phyloP scores from a whole-genome alignment of 2,888 invertebrate genomes.

The Drosophila leonis region DNA sequence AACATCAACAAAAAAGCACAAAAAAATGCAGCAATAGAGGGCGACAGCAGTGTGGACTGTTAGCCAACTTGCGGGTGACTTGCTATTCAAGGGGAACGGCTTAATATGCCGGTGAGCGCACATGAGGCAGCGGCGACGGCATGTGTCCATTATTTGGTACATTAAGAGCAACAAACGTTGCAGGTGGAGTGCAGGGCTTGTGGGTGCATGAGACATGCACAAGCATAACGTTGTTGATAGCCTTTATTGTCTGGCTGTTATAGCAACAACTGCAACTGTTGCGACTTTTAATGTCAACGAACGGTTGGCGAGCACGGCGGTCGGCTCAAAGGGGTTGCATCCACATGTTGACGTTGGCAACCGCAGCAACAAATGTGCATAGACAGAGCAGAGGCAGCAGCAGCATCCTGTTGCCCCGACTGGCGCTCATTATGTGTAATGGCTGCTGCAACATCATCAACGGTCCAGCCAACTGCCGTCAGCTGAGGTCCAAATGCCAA shows the following conservation, averaged over 20 bases:
- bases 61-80: conserved; percentile 27
- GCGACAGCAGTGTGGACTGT: background rate
- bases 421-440: conserved; percentile 77
- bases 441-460: conserved; percentile 51
- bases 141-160: conserved; percentile 68
- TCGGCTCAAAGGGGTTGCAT: background rate
- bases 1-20: conserved; percentile 36
- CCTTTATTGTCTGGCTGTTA: conserved; percentile 70
- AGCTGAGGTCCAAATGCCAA: conserved; percentile 52
- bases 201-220: conserved; percentile 27
- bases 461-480: conserved; percentile 19
- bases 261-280: conserved; percentile 61
- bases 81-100: conserved; percentile 47
- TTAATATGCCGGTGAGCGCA: conserved; percentile 53
- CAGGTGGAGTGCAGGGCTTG: background rate
- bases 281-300: conserved; percentile 75
- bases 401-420: conserved; percentile 49
- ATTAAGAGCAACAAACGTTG: conserved; percentile 47
- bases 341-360: conserved; percentile 67
- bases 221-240: conserved; percentile 60
- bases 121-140: conserved; percentile 43
- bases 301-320: conserved; percentile 15
- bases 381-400: conserved; percentile 47
- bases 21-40: conserved; percentile 5
- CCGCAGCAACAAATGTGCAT: conserved; percentile 77